Evolutionary conservation across 2,113 vertebrate genomes (phyloP).

Genomic region (Eulemur macaco): DNA sequence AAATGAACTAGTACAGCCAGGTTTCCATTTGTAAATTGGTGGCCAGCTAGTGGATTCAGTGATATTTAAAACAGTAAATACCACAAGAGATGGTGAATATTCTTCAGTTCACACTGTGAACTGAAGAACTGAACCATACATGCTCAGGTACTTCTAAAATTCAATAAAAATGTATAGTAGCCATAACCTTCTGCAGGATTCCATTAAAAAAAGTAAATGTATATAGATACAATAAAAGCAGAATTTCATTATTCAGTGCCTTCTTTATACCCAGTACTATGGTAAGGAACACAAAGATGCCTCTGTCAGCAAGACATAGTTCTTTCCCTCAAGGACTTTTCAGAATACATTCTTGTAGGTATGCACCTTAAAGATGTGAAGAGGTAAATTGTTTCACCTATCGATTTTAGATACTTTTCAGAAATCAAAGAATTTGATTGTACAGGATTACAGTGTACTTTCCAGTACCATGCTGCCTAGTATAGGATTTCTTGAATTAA

Average conservation of each 20-base stretch:
- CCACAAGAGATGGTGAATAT: not conserved
- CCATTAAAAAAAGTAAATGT: not conserved
- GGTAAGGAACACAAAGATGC: not conserved
- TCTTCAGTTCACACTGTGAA: not conserved
- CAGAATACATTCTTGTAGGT: not conserved
- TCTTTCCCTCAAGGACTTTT: not conserved
- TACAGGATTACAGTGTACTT: not conserved
- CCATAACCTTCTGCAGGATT: not conserved
- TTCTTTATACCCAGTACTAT: not conserved
- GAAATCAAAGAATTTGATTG: not conserved
- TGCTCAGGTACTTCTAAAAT: not conserved
- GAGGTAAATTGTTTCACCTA: not conserved
- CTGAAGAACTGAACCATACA: not conserved
- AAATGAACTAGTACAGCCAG: not conserved
- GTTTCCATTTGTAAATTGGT: not conserved
- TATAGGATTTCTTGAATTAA: conserved; percentile 10
- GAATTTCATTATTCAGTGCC: not conserved
- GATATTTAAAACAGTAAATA: not conserved
- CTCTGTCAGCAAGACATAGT: not conserved
- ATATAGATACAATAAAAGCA: not conserved
- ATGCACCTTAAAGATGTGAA: not conserved
- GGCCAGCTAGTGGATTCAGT: not conserved
- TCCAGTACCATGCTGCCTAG: not conserved
- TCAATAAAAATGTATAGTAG: not conserved
- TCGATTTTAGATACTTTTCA: not conserved